Evolutionary conservation across 2,888 invertebrate genomes (phyloP), one percentile per base, ranked within the genome.

Genomic region (Lymantria dispar): DNA sequence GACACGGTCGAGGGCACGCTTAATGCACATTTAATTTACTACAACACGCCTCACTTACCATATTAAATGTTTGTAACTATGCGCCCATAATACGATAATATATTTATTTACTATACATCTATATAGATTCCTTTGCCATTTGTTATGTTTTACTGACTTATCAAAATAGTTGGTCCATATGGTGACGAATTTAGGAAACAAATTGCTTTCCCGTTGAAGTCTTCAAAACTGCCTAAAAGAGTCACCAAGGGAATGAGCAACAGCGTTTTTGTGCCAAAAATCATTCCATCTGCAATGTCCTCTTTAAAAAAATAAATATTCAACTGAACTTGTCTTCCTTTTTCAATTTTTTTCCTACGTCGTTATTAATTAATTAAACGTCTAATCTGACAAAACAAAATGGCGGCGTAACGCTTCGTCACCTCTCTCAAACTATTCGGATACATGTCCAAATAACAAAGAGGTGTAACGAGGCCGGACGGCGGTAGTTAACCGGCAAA

Each of bases 401-500:
- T 67, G 67, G 67, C 67, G 64, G 45, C 65, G 54, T 54, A 58
- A 70, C 70, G 70, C 56, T 63, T 51, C 68, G 70, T 58, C 68
- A 63, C 68, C 58, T 70, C 45, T 12, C 43, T 49, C 60, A 52
- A 56, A 57, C 62, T 57, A 60, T 70, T 74, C 64, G 62, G 68
- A 73, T 69, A 70, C 68, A 79, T 74, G 70, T 74, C 73, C 72
- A 80, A 85, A 74, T 74, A 82, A 86, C 86, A 86, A 87, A 85
- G 83, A 69, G 69, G 67, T 66, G 64, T 63, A 69, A 70, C 74
- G 73, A 76, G 74, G 74, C 83, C 91, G 91, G 89, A 87, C 84
- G 84, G 76, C 74, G 74, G 79, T 87, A 84, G 85, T 90, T 89
- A 87, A 83, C 83, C 86, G 87, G 87, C 87, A 85, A 88, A 90